Conservation (phyloP, 2,888 invertebrate species). For the Ditula angustiorana region DNA sequence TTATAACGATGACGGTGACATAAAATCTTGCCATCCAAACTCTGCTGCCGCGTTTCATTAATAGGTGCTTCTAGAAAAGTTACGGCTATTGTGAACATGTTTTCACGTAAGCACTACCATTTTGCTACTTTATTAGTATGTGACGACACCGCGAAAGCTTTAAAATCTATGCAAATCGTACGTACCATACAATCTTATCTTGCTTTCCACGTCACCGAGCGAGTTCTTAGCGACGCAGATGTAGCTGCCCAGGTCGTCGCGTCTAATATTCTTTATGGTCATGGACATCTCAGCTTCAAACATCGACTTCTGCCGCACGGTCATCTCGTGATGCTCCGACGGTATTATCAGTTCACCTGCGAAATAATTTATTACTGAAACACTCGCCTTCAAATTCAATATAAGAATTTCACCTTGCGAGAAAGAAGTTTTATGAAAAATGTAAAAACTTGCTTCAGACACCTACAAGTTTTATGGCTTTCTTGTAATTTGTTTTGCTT, state of each 20-base stretch:
- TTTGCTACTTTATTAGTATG: no score
- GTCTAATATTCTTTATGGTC: constrained; percentile 91
- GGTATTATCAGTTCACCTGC: constrained; percentile 93
- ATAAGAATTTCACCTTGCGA: constrained; percentile 81
- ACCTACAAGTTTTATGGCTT: constrained; percentile 81
- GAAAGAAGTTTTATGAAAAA: constrained; percentile 82
- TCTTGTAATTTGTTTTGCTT: constrained; percentile 82
- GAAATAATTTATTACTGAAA: constrained; percentile 75
- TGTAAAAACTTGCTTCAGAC: constrained; percentile 82
- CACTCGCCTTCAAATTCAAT: constrained; percentile 81
- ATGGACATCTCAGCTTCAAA: constrained; percentile 95
- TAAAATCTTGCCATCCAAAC: no score
- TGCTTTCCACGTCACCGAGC: constrained; percentile 95
- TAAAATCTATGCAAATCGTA: background rate
- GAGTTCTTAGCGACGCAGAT: constrained; percentile 95
- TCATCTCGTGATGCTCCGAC: constrained; percentile 93
- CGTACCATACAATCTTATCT: constrained; percentile 94
- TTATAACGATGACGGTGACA: no score
- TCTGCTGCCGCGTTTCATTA: no score
- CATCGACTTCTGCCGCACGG: constrained; percentile 89
- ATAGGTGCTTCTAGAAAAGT: no score
- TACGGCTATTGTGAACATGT: no score
- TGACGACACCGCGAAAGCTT: no score
- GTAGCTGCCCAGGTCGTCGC: constrained; percentile 93
- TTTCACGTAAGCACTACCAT: no score